Evolutionary conservation across 2,113 vertebrate genomes (phyloP).

Genomic region (Gymnarchus niloticus): DNA sequence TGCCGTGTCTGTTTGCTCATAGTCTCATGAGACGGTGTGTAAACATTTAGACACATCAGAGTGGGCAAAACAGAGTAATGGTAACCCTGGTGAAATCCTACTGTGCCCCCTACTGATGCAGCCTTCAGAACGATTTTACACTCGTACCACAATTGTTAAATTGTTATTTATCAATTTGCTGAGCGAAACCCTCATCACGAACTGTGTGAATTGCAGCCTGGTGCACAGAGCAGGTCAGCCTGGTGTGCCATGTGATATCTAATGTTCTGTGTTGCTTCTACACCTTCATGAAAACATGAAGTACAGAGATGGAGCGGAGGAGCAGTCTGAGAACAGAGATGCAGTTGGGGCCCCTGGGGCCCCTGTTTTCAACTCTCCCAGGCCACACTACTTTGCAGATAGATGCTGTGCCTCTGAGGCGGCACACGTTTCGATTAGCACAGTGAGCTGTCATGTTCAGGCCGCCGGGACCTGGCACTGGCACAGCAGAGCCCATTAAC

Average conservation of each 20-base stretch:
- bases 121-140: neutral
- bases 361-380: too few species aligned
- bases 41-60: neutral
- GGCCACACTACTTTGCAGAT: too few species aligned
- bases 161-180: too few species aligned
- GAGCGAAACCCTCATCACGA: too few species aligned
- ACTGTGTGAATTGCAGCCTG: too few species aligned
- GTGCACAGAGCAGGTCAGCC: too few species aligned
- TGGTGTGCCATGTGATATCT: neutral
- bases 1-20: neutral
- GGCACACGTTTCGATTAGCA: neutral
- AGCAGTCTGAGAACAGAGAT: conserved; percentile 62
- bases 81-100: neutral
- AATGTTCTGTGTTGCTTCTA: conserved; percentile 4
- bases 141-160: too few species aligned
- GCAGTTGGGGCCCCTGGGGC: conserved; percentile 54
- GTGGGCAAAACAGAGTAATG: neutral
- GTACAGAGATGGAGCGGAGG: conserved; percentile 59
- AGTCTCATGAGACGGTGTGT: neutral
- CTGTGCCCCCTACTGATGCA: neutral
- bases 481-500: neutral
- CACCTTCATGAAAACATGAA: conserved; percentile 9
- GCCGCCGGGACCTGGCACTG: neutral
- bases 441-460: neutral
- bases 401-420: neutral